Base-by-base conservation (phyloP, 2,797 vertebrate genomes). In the Danio choprae region DNA sequence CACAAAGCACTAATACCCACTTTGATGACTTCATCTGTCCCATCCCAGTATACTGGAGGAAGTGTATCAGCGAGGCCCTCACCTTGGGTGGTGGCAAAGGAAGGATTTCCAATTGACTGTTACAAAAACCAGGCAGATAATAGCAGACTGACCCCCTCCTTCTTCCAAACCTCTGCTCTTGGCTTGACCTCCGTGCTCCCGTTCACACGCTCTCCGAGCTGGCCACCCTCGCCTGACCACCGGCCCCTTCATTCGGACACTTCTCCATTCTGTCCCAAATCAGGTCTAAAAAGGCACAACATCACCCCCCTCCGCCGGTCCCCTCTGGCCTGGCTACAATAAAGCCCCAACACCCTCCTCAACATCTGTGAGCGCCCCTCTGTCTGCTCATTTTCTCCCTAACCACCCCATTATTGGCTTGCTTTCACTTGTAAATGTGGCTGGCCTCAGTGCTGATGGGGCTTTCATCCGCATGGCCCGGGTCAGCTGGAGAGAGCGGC, bases 381-480 rank as follows among this genome's bases (percentile, higher is more conserved):
- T 90, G 90, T 89, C 90, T 88, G 83, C 85, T 90, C 87, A 90
- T 94, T 93, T 93, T 93, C 90, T 91, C 89, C 77, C 90, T 92
- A 94, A 94, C 92, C 90, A 88, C 91, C 92, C 93, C 91, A 93
- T 94, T 94, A 92, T 94, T 92, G 89, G 79, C 65, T 82, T 78
- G 87, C 91, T 93, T 94, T 94, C 91, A 94, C 89, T 93, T 93
- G 92, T 93, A 93, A 94, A 94, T 94, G 91, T 89, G 87, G 88
- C 90, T 91, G 89, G 90, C 87, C 91, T 92, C 92, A 91, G 91
- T 90, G 88, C 89, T 92, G 91, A 93, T 93, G 90, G 90, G 88
- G 90, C 92, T 92, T 94, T 94, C 92, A 92, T 94, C 90, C 88
- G 82, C 29, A 40, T 80, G 87, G 90, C 87, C 83, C 82, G 88